phyloP scores from a whole-genome alignment of 2,113 vertebrate genomes.

The Marmota monax region DNA sequence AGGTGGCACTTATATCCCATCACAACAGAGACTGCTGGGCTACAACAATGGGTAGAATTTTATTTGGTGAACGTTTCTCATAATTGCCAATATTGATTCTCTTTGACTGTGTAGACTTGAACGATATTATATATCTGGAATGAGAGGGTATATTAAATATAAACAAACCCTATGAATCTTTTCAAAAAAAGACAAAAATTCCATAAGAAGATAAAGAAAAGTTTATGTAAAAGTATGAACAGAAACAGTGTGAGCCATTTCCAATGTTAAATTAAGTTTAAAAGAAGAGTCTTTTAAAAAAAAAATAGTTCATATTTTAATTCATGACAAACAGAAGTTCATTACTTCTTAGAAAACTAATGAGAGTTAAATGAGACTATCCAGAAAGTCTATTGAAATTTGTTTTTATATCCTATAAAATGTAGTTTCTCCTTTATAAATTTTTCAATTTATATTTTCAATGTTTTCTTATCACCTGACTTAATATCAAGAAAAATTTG shows the following conservation, averaged over 20 bases:
- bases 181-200: neutral
- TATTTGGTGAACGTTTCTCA: conserved; percentile 44
- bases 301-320: neutral
- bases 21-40: neutral
- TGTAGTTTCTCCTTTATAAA: neutral
- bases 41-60: neutral
- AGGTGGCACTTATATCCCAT: neutral
- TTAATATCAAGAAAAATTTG: neutral
- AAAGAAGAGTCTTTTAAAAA: neutral
- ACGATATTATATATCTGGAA: conserved; percentile 35
- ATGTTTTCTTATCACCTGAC: neutral
- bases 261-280: neutral
- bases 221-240: neutral
- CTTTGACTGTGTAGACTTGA: neutral
- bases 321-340: neutral
- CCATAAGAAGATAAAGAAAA: neutral
- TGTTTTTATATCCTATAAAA: neutral
- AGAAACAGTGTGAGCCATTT: neutral
- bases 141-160: neutral
- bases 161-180: neutral
- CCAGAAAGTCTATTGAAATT: neutral
- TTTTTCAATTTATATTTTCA: neutral
- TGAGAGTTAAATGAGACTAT: neutral
- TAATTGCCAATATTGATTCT: conserved; percentile 23
- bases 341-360: neutral